A percentile compares a stretch with the other conserved stretches of the same genome.
phyloP scores from a whole-genome alignment of 2,888 invertebrate species.

The Clistopyga incitator region DNA sequence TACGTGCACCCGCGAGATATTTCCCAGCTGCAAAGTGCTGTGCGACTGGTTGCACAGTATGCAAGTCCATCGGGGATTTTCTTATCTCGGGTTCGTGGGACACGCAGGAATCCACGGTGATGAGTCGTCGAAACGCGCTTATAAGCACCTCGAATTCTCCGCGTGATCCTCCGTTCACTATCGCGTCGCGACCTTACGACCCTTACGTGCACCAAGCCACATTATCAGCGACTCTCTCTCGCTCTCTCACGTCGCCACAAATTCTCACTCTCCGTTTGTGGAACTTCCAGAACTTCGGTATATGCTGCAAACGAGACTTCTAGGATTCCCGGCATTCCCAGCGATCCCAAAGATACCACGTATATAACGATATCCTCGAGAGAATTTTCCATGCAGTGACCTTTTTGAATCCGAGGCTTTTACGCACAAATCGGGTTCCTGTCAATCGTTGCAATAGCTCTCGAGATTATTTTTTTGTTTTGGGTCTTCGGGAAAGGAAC shows the following conservation, averaged over 20 bases:
- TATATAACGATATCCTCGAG: conserved; percentile 42
- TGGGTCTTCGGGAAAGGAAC: not conserved
- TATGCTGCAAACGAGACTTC: conserved; percentile 25
- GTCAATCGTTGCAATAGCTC: conserved; percentile 16
- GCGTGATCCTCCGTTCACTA: conserved; percentile 70
- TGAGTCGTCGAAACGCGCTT: conserved; percentile 75
- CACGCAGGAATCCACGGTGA: conserved; percentile 76
- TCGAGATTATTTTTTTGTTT: not conserved
- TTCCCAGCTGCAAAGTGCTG: conserved; percentile 53
- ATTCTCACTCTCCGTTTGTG: not conserved
- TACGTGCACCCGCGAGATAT: conserved; percentile 40
- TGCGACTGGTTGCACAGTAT: conserved; percentile 1
- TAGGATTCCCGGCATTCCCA: conserved; percentile 70
- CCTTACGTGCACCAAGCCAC: conserved; percentile 46
- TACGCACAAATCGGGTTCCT: conserved; percentile 24
- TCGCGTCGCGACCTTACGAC: conserved; percentile 70
- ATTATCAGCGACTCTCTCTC: conserved; percentile 58
- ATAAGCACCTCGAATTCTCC: conserved; percentile 74
- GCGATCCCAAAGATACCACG: conserved; percentile 56
- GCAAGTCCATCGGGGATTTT: conserved; percentile 67
- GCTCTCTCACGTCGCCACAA: conserved; percentile 20
- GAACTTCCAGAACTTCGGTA: conserved; percentile 51
- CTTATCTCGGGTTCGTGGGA: conserved; percentile 73
- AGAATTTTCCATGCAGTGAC: conserved; percentile 40
- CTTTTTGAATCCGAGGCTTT: conserved; percentile 11